phyloP scores from a whole-genome alignment of 2,113 vertebrate species.

The Leucopsar rothschildi region DNA sequence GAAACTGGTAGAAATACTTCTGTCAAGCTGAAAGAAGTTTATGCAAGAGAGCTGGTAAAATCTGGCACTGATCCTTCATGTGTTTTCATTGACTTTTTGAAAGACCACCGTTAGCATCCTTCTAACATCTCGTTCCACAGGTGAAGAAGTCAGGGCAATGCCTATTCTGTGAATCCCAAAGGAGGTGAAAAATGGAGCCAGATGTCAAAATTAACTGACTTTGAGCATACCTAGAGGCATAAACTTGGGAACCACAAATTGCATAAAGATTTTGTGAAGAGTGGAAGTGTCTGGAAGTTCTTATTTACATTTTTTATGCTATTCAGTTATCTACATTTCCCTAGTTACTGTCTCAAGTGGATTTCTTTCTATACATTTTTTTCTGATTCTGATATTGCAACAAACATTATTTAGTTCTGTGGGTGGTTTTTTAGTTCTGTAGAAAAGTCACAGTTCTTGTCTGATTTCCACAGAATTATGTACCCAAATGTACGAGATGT shows the following conservation, averaged over 20 bases:
- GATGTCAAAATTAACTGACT: neutral
- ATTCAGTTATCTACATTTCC: neutral
- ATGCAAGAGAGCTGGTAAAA: neutral
- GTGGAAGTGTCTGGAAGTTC: neutral
- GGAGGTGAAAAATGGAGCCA: neutral
- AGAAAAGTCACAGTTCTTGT: neutral
- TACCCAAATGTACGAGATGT: neutral
- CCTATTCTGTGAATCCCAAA: neutral
- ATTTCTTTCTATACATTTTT: neutral
- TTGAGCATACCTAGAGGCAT: neutral
- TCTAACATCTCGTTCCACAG: neutral
- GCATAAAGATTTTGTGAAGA: neutral
- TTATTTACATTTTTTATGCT: neutral
- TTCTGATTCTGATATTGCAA: neutral
- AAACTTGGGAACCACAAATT: neutral
- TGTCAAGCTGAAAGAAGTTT: neutral
- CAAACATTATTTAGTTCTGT: neutral
- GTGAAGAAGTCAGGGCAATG: neutral
- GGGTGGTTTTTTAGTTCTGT: neutral
- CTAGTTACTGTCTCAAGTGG: neutral
- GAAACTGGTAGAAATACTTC: neutral
- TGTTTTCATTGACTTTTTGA: neutral
- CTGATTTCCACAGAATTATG: neutral
- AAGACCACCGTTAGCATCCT: neutral
- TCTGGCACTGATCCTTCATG: neutral